Evolutionary conservation across 2,113 vertebrate species (phyloP).

Genomic region (Candoia aspera): DNA sequence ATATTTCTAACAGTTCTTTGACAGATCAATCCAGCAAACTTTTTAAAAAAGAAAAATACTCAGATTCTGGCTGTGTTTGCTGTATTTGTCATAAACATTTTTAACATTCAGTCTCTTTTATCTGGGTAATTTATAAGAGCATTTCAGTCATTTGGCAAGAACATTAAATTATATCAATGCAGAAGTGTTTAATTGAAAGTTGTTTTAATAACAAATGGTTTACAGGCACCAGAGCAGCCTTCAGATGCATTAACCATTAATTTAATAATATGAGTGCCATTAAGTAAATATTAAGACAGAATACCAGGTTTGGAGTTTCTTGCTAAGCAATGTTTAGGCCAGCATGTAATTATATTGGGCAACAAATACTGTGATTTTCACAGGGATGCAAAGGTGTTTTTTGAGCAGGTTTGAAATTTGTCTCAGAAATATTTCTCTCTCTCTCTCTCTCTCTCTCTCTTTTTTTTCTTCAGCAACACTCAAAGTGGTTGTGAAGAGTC

Average conservation of each 20-base stretch:
- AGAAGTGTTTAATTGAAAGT: slow-evolving; percentile 50
- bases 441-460: too few relatives aligned
- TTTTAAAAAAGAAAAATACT: slow-evolving; percentile 61
- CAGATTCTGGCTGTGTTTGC: slow-evolving; percentile 63
- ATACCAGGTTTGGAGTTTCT: not conserved
- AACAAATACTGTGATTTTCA: not conserved
- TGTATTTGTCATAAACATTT: slow-evolving; percentile 69
- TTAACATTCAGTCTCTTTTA: slow-evolving; percentile 63
- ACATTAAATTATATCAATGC: slow-evolving; percentile 50
- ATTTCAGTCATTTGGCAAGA: slow-evolving; percentile 50
- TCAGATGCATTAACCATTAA: slow-evolving; percentile 10
- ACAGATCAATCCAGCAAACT: slow-evolving; percentile 50
- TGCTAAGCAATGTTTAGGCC: not conserved
- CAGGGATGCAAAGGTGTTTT: not conserved
- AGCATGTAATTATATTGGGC: not conserved
- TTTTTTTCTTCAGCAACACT: not conserved
- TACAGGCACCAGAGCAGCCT: not conserved
- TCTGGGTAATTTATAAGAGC: slow-evolving; percentile 58
- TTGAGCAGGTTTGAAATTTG: not conserved
- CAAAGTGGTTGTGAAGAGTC: not conserved
- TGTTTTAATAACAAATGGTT: slow-evolving; percentile 16
- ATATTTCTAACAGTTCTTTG: slow-evolving; percentile 68
- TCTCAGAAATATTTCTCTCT: not conserved
- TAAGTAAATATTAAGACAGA: slow-evolving; percentile 8
- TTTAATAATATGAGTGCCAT: slow-evolving; percentile 9